A percentile compares a stretch with the other conserved stretches of the same genome.
phyloP scores from a whole-genome alignment of 1,140 invertebrate species.

The Aleiodes sp. region DNA sequence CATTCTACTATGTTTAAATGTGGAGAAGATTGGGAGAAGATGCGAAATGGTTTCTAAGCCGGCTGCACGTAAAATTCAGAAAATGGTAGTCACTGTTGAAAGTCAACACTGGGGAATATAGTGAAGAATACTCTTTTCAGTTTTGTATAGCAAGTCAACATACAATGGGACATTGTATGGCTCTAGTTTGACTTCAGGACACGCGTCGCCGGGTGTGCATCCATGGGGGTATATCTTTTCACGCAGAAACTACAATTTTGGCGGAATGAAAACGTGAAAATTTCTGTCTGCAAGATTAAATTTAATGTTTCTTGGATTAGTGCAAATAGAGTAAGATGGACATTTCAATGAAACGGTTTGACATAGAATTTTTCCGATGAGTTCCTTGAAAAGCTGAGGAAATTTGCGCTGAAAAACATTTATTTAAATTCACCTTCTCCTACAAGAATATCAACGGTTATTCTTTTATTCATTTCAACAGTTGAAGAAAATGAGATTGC shows the following conservation, averaged over 20 bases:
- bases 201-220: conserved; percentile 12
- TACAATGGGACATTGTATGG: neutral
- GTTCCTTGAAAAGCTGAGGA: too few species aligned
- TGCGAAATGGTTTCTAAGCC: neutral
- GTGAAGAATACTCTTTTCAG: conserved; percentile 4
- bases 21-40: neutral
- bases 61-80: neutral
- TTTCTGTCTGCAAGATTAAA: too few species aligned
- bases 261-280: too few species aligned
- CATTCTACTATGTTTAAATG: neutral
- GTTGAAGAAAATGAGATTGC: neutral
- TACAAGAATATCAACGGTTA: too few species aligned
- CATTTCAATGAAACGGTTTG: too few species aligned
- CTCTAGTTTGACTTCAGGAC: conserved; percentile 4
- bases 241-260: too few species aligned
- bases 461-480: neutral
- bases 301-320: too few species aligned
- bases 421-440: too few species aligned
- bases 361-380: too few species aligned
- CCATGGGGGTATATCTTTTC: too few species aligned
- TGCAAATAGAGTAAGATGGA: too few species aligned
- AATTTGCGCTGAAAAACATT: too few species aligned
- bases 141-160: neutral
- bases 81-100: neutral
- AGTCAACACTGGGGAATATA: neutral